Conservation (phyloP, 2,888 invertebrate species). For the Petrolisthes cinctipes region DNA sequence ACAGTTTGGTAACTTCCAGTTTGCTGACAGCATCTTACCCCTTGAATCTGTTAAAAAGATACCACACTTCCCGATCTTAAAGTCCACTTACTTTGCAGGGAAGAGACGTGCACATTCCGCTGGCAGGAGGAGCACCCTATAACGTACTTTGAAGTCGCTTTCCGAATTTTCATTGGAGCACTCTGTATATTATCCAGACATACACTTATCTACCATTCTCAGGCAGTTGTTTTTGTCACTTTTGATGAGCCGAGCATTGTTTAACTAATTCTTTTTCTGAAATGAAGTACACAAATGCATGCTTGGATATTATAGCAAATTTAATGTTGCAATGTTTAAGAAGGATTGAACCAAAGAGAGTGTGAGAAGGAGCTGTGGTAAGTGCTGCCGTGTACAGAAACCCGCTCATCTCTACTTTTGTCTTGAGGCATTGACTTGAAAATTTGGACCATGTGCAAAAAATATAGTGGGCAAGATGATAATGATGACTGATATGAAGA, state of each 20-base stretch:
- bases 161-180: slow-evolving; percentile 29
- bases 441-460: no score
- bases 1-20: no score
- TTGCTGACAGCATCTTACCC: no score
- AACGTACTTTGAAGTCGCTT: slow-evolving; percentile 25
- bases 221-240: slow-evolving; percentile 33
- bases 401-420: no score
- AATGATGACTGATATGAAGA: no score
- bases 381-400: not conserved
- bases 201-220: slow-evolving; percentile 25
- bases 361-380: not conserved
- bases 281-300: not conserved
- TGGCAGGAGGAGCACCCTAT: slow-evolving; percentile 43
- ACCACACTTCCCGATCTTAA: no score
- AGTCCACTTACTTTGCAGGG: not conserved
- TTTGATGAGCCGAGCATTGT: not conserved
- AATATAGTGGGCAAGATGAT: no score
- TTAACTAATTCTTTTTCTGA: not conserved
- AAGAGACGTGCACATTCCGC: slow-evolving; percentile 39
- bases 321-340: not conserved
- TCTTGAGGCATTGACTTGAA: no score
- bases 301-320: not conserved
- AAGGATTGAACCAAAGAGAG: slow-evolving; percentile 24
- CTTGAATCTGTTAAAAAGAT: no score
- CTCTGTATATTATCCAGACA: slow-evolving; percentile 26